Evolutionary conservation across 2,797 vertebrate species (phyloP), one percentile per base, ranked within the genome.

Genomic region (Synaphobranchus kaupii): DNA sequence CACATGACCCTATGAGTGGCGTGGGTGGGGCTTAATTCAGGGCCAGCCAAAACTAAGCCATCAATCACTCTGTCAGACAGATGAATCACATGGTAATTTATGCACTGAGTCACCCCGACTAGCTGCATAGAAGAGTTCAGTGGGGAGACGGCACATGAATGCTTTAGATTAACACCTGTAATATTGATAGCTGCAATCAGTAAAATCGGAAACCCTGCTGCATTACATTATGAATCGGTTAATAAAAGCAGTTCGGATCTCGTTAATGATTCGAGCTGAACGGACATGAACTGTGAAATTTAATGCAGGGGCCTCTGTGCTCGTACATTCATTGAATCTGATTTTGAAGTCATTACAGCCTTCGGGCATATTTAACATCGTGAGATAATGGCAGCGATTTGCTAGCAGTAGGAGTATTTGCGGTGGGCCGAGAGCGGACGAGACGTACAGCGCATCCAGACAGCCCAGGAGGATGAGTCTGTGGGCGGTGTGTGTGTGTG

Each of bases 401-500:
- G 31, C 28, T 31, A 73, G 0, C 20, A 73, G 31, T 73, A 39
- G 68, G n/a, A n/a, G 25, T 13, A 7, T 31, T 68, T 28, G 66
- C 9, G 10, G 9, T 39, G 68, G 31, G 28, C n/a, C 12, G n/a
- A 6, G 66, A 31, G 17, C 20, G 20, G 20, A 44, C 7, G 5
- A 44, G 13, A 20, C 20, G 66, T 52, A 66, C 20, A 68, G 22
- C n/a, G 28, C 8, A 17, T 22, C 54, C 39, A 22, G 73, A 58
- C 58, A 2, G 73, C 22, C 50, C 87, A 2, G 54, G 88, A 83
- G 90, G 78, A 90, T 86, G 63, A 47, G 66, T 81, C 58, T 85
- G 48, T 50, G n/a, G 25, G 22, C 47, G 5, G 20, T 81, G 22
- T 47, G 56, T 44, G 76, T 12, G 56, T 44, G 76, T 12, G 20